A percentile compares a stretch with the other conserved stretches of the same genome.
Conservation (phyloP, 2,797 vertebrate species). For the Gymnopithys bicolor region DNA sequence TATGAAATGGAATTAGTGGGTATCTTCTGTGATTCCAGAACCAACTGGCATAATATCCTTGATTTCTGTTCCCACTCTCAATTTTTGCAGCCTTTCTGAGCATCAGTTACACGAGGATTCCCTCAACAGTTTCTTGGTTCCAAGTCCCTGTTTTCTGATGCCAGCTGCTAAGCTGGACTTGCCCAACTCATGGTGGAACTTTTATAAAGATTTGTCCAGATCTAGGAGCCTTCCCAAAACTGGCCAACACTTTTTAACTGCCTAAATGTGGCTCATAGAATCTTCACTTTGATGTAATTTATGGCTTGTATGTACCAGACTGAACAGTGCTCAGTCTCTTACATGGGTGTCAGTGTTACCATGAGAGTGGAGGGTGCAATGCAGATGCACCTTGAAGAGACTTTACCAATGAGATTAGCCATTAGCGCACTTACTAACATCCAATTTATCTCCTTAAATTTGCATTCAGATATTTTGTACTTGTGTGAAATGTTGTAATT, state of each 20-base stretch:
- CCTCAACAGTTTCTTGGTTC: background rate
- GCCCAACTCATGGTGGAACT: background rate
- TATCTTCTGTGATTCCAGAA: background rate
- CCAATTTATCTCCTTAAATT: background rate
- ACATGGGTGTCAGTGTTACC: background rate
- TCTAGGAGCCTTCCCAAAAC: background rate
- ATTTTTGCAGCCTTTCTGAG: background rate
- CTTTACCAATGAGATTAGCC: background rate
- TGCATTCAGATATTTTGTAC: background rate
- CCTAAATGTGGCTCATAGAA: background rate
- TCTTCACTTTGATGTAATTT: background rate
- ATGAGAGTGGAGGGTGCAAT: background rate
- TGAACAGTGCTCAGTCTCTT: background rate
- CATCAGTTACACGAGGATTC: background rate
- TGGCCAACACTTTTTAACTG: background rate
- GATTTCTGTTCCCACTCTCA: background rate
- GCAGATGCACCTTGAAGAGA: accelerated
- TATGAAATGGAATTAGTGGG: background rate
- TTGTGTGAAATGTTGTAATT: background rate
- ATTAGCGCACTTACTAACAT: background rate
- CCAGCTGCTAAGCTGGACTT: background rate
- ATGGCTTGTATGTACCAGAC: background rate
- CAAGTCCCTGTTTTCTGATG: background rate
- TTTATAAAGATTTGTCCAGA: background rate
- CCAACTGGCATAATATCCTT: background rate